Conservation (phyloP, 1,140 invertebrate species). For the Dolichoris vasculosae region DNA sequence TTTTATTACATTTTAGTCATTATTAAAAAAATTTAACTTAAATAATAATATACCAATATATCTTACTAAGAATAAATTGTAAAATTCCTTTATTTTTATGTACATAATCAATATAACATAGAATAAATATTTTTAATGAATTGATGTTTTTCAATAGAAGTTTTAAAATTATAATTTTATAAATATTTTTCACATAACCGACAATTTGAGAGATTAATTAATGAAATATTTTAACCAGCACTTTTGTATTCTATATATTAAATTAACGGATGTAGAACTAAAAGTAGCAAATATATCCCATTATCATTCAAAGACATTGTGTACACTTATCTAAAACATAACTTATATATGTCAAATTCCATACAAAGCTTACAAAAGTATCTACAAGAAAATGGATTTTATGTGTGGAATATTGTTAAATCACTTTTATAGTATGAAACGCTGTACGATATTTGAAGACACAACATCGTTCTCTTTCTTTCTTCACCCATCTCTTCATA, state of each 20-base stretch:
- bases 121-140: no score
- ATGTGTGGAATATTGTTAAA: slow-evolving; percentile 33
- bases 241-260: not conserved
- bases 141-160: no score
- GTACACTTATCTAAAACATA: not conserved
- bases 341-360: slow-evolving; percentile 16
- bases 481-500: not conserved
- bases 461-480: slow-evolving; percentile 3
- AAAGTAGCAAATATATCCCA: not conserved
- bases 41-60: no score
- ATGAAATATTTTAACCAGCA: not conserved
- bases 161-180: no score
- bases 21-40: no score
- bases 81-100: no score
- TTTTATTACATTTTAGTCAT: no score
- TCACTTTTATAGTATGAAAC: slow-evolving; percentile 15
- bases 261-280: slow-evolving; percentile 25
- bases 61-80: no score
- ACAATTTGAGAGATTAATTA: not conserved
- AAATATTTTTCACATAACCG: not conserved
- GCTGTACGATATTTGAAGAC: slow-evolving; percentile 33
- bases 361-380: slow-evolving; percentile 4
- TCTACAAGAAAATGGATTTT: slow-evolving; percentile 31
- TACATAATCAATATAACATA: no score
- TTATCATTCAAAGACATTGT: slow-evolving; percentile 36